A percentile compares a stretch with the other conserved stretches of the same genome.
These are phyloP conservation scores for Hydra vulgaris DNA, from an alignment of 30 jellyfish, hydroid and myxozoan species.

Conservation along the genomic window DNA sequence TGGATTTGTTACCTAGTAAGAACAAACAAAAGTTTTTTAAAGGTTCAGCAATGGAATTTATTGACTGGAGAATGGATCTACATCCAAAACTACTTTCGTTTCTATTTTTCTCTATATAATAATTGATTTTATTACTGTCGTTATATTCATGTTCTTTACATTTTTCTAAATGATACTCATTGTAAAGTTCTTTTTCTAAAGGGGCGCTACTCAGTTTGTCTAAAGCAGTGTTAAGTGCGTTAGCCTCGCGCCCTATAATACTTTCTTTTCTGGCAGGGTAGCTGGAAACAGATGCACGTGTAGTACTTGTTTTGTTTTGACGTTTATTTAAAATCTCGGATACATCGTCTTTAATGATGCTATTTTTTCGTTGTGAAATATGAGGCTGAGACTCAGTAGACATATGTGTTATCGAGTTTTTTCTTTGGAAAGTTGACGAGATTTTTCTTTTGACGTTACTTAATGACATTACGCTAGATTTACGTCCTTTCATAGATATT, in stretches of 20 bases:
- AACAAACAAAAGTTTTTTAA: background rate
- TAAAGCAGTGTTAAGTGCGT: background rate
- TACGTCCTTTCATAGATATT: background rate
- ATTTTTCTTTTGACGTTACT: conserved; percentile 15
- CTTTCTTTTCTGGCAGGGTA: background rate
- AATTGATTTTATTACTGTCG: background rate
- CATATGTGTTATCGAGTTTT: background rate
- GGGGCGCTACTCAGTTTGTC: background rate
- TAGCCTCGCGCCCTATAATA: background rate
- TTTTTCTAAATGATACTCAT: background rate
- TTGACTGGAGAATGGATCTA: too few species aligned
- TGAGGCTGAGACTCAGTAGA: conserved; percentile 1
- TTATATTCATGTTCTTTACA: background rate
- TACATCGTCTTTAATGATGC: background rate
- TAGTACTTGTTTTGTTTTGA: background rate
- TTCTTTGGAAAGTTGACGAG: conserved; percentile 19
- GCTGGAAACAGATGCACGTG: background rate
- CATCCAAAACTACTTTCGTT: too few species aligned
- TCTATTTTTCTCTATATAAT: background rate
- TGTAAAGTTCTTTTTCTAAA: background rate
- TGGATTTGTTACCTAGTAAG: conserved; percentile 9
- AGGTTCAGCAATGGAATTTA: background rate
- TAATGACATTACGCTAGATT: conserved; percentile 3
- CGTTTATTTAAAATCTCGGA: background rate
- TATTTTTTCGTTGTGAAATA: background rate